phyloP scores from a whole-genome alignment of 2,113 vertebrate genomes.

The Chiloscyllium plagiosum region DNA sequence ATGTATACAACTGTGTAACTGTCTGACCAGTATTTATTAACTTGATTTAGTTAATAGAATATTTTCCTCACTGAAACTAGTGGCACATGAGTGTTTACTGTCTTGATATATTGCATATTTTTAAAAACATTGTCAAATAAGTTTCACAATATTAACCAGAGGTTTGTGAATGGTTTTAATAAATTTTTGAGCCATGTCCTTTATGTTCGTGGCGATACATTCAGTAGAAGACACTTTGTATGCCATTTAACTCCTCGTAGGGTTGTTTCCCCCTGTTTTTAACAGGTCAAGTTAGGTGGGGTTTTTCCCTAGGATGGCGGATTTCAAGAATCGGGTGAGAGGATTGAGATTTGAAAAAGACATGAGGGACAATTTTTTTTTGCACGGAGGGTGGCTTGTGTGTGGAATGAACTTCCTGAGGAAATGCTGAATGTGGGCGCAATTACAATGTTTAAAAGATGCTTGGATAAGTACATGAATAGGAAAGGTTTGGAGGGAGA shows the following conservation, averaged over 20 bases:
- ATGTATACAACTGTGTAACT: not conserved
- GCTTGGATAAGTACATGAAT: too few relatives aligned
- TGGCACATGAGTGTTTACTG: not conserved
- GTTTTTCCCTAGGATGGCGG: too few relatives aligned
- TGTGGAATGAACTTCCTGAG: too few relatives aligned
- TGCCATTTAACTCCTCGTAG: not conserved
- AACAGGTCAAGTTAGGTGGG: not conserved
- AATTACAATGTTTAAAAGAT: too few relatives aligned
- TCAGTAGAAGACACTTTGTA: not conserved
- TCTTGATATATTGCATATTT: not conserved
- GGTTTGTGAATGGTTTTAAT: not conserved
- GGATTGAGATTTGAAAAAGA: too few relatives aligned
- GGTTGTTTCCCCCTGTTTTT: not conserved
- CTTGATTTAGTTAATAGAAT: not conserved
- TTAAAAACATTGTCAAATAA: not conserved
- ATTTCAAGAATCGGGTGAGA: too few relatives aligned
- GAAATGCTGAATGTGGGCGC: too few relatives aligned
- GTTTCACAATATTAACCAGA: not conserved
- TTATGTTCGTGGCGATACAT: not conserved
- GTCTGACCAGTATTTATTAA: not conserved
- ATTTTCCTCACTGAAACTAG: not conserved
- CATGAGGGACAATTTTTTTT: too few relatives aligned
- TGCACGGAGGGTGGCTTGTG: too few relatives aligned
- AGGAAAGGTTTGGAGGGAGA: too few relatives aligned
- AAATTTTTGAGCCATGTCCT: not conserved